Base-by-base conservation (phyloP, 2,888 invertebrate species). In the Therioaphis trifolii region DNA sequence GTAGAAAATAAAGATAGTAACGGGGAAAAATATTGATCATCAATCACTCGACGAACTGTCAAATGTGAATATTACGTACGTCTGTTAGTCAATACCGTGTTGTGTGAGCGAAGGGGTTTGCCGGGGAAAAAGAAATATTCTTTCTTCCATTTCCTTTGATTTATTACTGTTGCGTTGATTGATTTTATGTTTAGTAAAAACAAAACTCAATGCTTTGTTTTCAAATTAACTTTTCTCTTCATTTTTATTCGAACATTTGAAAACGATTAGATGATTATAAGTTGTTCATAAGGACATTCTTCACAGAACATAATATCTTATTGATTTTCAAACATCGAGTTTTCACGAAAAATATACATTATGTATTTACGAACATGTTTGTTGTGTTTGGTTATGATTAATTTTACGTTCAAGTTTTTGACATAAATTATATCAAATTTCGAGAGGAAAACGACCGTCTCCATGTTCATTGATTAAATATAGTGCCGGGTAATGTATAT, bases 121-220 rank as follows among this genome's bases (percentile, higher is more conserved):
- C 14, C 21, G 15, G 40, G 40, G 4, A 52, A 72, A 11, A n/a
- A 40, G 21, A 29, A 74, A n/a, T n/a, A n/a, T n/a, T 52, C 52
- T 55, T 74, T 52, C 35, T 55, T 52, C 35, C 35, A 74, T 74
- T 74, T 40, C 7, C 55, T 55, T 55, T 74, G 35, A 74, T 74
- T 74, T 74, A 74, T 74, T 55, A 40, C 55, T 4, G 15, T 21
- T 21, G 21, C 18, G 55, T 40, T 35, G 55, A 74, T 40, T 55
- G 55, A 9, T 55, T 7, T 21, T 21, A 21, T 15, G 43, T 27
- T 71, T 49, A 49, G 18, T 46, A 49, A 46, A 27, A 55, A 74
- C 52, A 55, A 55, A 55, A 74, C 15, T 14, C 35, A 2, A 15
- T 29, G 24, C 21, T 55, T 4, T 40, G 40, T 27, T 21, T 21